A percentile compares a stretch with the other conserved stretches of the same genome.
These are phyloP conservation scores for Amphiduros pacificus DNA, from an alignment of 2,888 invertebrate species.

Conservation along the genomic window DNA sequence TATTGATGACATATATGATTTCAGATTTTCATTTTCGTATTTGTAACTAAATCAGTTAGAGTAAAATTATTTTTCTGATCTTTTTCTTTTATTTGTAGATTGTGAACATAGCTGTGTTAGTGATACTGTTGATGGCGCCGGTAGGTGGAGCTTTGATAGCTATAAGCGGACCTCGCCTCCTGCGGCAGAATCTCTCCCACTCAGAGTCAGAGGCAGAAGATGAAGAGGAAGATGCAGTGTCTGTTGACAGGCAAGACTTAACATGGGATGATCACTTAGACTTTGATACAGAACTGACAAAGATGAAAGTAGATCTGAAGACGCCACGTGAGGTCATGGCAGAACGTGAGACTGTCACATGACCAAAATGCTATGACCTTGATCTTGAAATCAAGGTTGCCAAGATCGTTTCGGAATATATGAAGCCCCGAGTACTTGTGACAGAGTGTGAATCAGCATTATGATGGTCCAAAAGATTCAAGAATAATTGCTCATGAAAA, in stretches of 20 bases:
- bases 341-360: background rate
- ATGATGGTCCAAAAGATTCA: no score
- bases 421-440: no score
- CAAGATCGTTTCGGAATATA: no score
- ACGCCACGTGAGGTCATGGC: background rate
- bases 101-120: constrained; percentile 29
- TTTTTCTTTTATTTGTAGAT: constrained; percentile 15
- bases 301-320: background rate
- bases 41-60: no score
- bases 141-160: constrained; percentile 31
- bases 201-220: background rate
- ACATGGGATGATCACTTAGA: constrained; percentile 19
- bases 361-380: no score
- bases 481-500: no score
- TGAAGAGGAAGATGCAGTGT: background rate
- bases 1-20: no score
- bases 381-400: no score
- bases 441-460: no score
- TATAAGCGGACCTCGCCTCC: constrained; percentile 26
- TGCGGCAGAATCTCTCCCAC: constrained; percentile 7
- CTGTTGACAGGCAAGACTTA: constrained; percentile 1
- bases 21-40: no score
- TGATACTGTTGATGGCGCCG: constrained; percentile 31
- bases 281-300: constrained; percentile 16
- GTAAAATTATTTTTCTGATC: no score